These are phyloP conservation scores for Cryptocephalus moraei DNA, from an alignment of 2,888 invertebrate species.

Conservation along the genomic window DNA sequence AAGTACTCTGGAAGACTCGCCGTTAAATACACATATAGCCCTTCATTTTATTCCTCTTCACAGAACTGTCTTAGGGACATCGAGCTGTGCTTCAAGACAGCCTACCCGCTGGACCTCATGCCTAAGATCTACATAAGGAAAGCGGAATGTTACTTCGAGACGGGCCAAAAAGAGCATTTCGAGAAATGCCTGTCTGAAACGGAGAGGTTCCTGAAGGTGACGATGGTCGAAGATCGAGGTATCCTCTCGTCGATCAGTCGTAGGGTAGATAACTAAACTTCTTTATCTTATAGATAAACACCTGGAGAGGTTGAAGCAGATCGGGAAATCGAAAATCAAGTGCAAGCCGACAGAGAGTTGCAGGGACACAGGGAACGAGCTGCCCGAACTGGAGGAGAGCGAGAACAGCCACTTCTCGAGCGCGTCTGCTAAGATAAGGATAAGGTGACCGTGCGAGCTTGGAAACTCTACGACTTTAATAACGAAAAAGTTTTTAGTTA, in stretches of 20 bases:
- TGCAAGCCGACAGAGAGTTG: constrained; percentile 15
- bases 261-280: not conserved
- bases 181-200: constrained; percentile 22
- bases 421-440: constrained; percentile 45
- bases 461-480: constrained; percentile 1
- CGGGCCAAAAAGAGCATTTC: constrained; percentile 29
- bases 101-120: constrained; percentile 50
- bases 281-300: constrained; percentile 24
- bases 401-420: constrained; percentile 42
- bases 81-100: constrained; percentile 45
- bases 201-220: constrained; percentile 18
- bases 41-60: constrained; percentile 12
- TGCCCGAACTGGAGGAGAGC: constrained; percentile 41
- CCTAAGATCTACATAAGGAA: constrained; percentile 58
- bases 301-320: constrained; percentile 24
- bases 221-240: constrained; percentile 24
- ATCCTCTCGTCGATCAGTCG: not conserved
- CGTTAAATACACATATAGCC: no score
- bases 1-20: no score
- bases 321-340: constrained; percentile 21
- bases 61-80: constrained; percentile 57
- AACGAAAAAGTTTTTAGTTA: constrained; percentile 33
- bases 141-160: constrained; percentile 52
- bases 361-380: constrained; percentile 21
- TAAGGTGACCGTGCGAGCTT: constrained; percentile 25